A percentile compares a stretch with the other conserved stretches of the same genome.
Evolutionary conservation across 1,140 invertebrate genomes (phyloP).

Genomic region (Nixonia krombeini): DNA sequence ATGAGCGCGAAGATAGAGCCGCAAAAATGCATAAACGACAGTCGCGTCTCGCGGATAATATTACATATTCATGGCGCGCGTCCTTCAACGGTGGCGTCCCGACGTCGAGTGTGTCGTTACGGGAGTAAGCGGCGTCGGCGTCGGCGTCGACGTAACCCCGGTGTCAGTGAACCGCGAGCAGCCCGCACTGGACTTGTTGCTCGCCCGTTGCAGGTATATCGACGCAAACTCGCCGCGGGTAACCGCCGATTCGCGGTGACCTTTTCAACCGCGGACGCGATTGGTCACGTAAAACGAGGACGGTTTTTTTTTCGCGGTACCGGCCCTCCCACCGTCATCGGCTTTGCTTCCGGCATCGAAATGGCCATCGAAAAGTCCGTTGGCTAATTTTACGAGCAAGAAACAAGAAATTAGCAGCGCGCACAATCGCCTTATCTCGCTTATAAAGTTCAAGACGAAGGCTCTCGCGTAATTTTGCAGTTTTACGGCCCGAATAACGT

Average conservation of each 20-base stretch:
- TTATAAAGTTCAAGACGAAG: too few species aligned
- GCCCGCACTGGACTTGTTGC: slow-evolving; percentile 65
- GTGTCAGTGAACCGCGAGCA: slow-evolving; percentile 68
- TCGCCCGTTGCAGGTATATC: slow-evolving; percentile 48
- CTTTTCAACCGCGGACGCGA: slow-evolving; percentile 21
- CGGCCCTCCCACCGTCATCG: slow-evolving; percentile 33
- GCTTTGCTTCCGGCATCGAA: slow-evolving; percentile 50
- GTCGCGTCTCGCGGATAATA: slow-evolving; percentile 38
- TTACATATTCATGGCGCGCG: slow-evolving; percentile 67
- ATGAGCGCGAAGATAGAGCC: slow-evolving; percentile 18
- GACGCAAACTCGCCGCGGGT: slow-evolving; percentile 44
- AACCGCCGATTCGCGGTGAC: slow-evolving; percentile 47
- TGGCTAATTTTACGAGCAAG: slow-evolving; percentile 21
- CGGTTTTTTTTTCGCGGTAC: slow-evolving; percentile 20
- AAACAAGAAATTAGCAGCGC: too few species aligned
- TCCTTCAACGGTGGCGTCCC: slow-evolving; percentile 69
- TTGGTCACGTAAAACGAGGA: slow-evolving; percentile 22
- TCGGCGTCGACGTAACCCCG: slow-evolving; percentile 49
- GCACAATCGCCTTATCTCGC: too few species aligned
- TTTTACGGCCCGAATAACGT: too few species aligned
- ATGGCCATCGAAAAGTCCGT: slow-evolving; percentile 51
- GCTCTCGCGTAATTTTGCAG: too few species aligned
- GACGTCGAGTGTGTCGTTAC: slow-evolving; percentile 62
- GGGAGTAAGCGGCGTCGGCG: slow-evolving; percentile 49
- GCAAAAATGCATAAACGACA: slow-evolving; percentile 39